Base-by-base conservation (phyloP, 2,797 vertebrate species). In the Chaetodon trifasciatus region DNA sequence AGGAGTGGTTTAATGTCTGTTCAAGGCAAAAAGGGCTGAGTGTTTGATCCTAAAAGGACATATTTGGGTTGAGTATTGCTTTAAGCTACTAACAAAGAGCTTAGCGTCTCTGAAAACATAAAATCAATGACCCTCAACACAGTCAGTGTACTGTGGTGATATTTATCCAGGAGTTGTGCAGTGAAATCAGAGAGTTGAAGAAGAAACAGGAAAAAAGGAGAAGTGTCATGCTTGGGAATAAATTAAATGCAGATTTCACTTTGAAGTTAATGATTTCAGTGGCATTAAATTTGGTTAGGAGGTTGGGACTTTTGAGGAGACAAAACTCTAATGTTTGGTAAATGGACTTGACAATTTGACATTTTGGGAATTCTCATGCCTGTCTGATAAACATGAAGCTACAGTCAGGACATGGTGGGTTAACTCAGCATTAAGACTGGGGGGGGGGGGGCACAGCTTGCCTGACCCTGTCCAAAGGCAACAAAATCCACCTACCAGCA, bases 11-110 rank as follows among this genome's bases (percentile, higher is more conserved):
- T 56, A 39, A 17, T 24, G 40, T 63, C 17, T 56, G 12, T 61
- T 79, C 40, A 49, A 68, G 12, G 15, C 1, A 1, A 44, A 79
- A 63, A 35, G 10, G 60, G 32, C 23, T 46, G 17, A 12, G 8
- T 21, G 56, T 76, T 62, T 73, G 35, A 76, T 76, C 32, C 13
- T 60, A 24, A 72, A 69, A 66, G 56, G 52, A 35, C 67, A 40
- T 9, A 11, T 60, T 76, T 56, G 32, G n/a, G 28, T 57, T 32
- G 13, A 24, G 39, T 24, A 39, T 72, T 23, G 42, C 65, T 66
- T 64, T 58, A 40, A 58, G 76, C 47, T 74, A 40, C 13, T 40
- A 58, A 65, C 55, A 83, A 74, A 71, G 56, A 66, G 67, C 49
- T 79, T 39, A 62, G 61, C 44, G 1, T 75, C 55, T 66, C 47